phyloP scores from a whole-genome alignment of 1,140 invertebrate species.

The Cyrtorhinus lividipennis region DNA sequence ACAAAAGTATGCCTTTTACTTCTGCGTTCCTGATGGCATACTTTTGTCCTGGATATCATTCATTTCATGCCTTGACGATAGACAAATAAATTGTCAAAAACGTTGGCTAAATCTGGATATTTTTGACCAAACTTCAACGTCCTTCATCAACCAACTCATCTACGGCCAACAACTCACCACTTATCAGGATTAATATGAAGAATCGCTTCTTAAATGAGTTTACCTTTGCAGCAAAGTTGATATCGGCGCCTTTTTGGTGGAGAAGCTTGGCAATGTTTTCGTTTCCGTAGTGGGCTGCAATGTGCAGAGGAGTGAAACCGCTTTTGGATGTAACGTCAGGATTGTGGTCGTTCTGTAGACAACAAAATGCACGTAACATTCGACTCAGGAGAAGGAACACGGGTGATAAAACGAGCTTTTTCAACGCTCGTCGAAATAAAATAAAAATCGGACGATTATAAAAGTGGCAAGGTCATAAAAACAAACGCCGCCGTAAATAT shows the following conservation, averaged over 20 bases:
- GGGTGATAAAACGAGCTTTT: not conserved
- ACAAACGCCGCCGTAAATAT: too few species aligned
- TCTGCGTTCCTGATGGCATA: too few species aligned
- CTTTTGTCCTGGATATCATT: too few species aligned
- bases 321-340: slow-evolving; percentile 93
- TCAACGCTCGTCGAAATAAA: not conserved
- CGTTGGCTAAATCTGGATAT: too few species aligned
- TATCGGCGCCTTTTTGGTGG: slow-evolving; percentile 82
- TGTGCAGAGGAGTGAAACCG: slow-evolving; percentile 96
- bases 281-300: slow-evolving; percentile 97
- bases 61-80: too few species aligned
- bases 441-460: not conserved
- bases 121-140: too few species aligned
- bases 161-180: too few species aligned
- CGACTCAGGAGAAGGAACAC: not conserved
- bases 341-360: slow-evolving; percentile 72
- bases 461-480: too few species aligned
- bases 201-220: slow-evolving; percentile 18
- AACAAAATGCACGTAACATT: slow-evolving; percentile 13
- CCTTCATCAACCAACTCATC: too few species aligned
- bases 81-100: too few species aligned
- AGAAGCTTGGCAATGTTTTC: slow-evolving; percentile 84
- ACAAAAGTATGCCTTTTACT: too few species aligned
- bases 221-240: slow-evolving; percentile 89
- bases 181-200: not conserved